Percentiles rank a stretch among this genome's conserved stretches.
phyloP scores from a whole-genome alignment of 2,113 vertebrate genomes.

The Mirounga angustirostris region DNA sequence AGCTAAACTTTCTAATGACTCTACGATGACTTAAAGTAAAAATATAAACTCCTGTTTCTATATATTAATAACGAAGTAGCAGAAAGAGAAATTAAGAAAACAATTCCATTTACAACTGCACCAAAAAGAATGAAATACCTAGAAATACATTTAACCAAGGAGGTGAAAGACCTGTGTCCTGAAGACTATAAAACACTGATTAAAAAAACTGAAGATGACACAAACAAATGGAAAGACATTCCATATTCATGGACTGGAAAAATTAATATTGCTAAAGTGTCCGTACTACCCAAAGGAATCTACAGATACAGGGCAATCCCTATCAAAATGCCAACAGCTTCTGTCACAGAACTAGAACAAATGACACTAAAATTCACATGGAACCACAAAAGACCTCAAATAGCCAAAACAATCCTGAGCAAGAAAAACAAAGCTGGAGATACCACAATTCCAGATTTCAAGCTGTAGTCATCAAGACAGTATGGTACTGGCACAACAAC shows the following conservation, averaged over 20 bases:
- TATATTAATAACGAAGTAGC: background rate
- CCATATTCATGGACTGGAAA: background rate
- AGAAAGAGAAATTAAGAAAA: background rate
- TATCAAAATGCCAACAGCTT: background rate
- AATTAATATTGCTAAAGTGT: background rate
- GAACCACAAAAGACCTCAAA: background rate
- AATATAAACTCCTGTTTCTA: background rate
- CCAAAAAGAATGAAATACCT: background rate
- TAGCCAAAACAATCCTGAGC: background rate
- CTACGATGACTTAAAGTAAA: slow-evolving; percentile 26
- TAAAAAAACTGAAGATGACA: background rate
- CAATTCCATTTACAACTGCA: background rate
- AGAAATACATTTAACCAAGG: background rate
- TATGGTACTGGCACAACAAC: background rate
- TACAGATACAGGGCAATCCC: background rate
- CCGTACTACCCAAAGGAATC: background rate
- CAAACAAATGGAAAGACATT: background rate
- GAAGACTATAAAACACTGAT: background rate
- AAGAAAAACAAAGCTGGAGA: background rate
- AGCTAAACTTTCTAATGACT: slow-evolving; percentile 25
- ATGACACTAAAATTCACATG: background rate
- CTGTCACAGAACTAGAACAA: background rate
- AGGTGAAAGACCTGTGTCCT: background rate
- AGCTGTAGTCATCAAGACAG: background rate
- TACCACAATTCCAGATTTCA: background rate